Conservation (phyloP, 2,797 vertebrate species). For the Sebastes diploproa region DNA sequence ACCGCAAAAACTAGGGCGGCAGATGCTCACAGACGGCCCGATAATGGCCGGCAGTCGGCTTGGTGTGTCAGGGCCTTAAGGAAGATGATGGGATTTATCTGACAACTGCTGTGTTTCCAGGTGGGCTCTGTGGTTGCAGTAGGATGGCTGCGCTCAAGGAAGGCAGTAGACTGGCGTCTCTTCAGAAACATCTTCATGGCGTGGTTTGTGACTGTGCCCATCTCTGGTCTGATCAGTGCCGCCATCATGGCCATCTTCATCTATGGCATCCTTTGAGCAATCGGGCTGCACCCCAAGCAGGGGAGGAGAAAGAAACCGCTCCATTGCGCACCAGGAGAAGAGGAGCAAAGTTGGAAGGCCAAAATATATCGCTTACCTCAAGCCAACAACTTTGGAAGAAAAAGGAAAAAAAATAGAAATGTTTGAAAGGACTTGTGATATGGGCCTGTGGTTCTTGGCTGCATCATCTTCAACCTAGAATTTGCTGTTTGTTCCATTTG, state of each 20-base stretch:
- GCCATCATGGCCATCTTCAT: conserved; percentile 95
- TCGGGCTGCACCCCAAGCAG: neutral
- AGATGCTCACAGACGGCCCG: too few relatives aligned
- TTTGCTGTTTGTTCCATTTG: conserved; percentile 49
- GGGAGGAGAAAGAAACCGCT: conserved; percentile 48
- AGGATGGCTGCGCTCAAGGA: conserved; percentile 94
- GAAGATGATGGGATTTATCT: neutral
- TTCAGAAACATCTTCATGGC: conserved; percentile 99
- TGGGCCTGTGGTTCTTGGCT: conserved; percentile 69
- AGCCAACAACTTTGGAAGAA: conserved; percentile 42
- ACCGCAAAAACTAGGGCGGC: too few relatives aligned
- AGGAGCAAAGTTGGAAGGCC: conserved; percentile 46
- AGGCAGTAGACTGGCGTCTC: conserved; percentile 97
- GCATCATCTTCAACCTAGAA: conserved; percentile 52
- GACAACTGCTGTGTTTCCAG: conserved; percentile 69
- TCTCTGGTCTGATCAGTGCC: conserved; percentile 95
- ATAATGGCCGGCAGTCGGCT: too few relatives aligned
- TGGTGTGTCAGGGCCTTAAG: neutral
- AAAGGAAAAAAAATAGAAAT: conserved; percentile 21
- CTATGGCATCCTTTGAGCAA: conserved; percentile 73
- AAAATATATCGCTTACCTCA: conserved; percentile 65
- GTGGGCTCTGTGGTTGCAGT: conserved; percentile 97
- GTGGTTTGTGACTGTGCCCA: conserved; percentile 98
- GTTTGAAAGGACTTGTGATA: conserved; percentile 47
- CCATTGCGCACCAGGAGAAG: conserved; percentile 31